Evolutionary conservation across 2,888 invertebrate genomes (phyloP), one percentile per base, ranked within the genome.

Genomic region (Caenorhabditis japonica): DNA sequence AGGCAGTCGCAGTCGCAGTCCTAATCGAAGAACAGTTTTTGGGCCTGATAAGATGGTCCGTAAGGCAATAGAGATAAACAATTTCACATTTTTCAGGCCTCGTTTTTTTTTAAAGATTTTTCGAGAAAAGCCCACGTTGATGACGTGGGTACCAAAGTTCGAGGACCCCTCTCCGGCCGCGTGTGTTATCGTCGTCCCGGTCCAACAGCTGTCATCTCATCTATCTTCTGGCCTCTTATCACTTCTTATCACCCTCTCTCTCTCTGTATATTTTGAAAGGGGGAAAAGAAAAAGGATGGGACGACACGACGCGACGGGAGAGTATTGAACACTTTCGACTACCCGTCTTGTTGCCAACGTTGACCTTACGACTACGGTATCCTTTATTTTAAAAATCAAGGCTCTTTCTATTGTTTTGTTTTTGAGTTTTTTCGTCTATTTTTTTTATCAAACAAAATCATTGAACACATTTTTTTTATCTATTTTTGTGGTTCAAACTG

Each of bases 291-390:
- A 47, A 47, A 30, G 33, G 47, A n/a, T n/a, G n/a, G n/a, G n/a
- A n/a, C 33, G 47, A 47, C 30, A 33, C 47, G 47, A 27, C 13
- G 12, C 44, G 38, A 12, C 17, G 39, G 3, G 17, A 15, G 56
- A 58, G 46, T 58, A 58, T 46, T 58, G 56, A 58, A 58, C 56
- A 58, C 56, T 58, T 58, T 56, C 21, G 21, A 41, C 12, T 10
- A 41, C 12, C 15, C 10, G 41, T 15, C 4, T 12, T 38, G 13
- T 38, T 13, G 49, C 30, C 34, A 49, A 49, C 33, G 5, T 17
- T 21, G 38, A 52, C 52, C 36, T 52, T 51, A 3, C 23, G 49
- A 13, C 36, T 25, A 43, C 19, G 13, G 33, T 41, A 41, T 19
- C n/a, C 27, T 2, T 15, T 53, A 25, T 23, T 39, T 13, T 38